Base-by-base conservation (phyloP, 2,888 invertebrate species). In the Limnephilus rhombicus region DNA sequence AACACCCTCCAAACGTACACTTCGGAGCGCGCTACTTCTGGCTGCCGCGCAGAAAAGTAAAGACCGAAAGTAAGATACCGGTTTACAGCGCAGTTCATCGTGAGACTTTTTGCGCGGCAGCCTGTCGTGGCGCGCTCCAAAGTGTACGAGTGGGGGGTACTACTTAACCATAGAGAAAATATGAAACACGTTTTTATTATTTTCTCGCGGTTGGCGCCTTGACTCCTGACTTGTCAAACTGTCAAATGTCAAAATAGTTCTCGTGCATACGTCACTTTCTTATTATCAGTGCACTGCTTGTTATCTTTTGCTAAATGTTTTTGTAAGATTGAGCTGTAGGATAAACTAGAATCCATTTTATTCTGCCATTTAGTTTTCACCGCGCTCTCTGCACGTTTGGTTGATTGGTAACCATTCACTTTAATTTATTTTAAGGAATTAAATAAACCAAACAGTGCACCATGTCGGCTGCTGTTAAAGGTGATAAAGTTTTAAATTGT, bases 381-480 rank as follows among this genome's bases (percentile, higher is more conserved):
- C 24, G 24, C 24, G 24, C 68, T 68, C n/a, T 68, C 68, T 24
- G 24, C 24, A 68, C 68, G 68, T 68, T 68, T 24, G 68, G 24
- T 53, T 53, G 5, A 68, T 68, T n/a, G 68, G 7, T n/a, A 68
- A n/a, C 24, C 68, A 68, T 68, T 24, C 24, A 68, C 68, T 68
- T 68, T 53, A 53, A 53, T 53, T 53, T 53, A 24, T 53, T 53
- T 53, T 68, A 24, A 68, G 9, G 68, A 68, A 68, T 68, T 9
- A n/a, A 68, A n/a, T 68, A 68, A 68, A 68, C 24, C 24, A 68
- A 68, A 68, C 68, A 68, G 68, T 68, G 24, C 68, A 68, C 68
- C 68, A 93, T 93, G 94, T 93, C 92, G 41, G 90, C 92, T 37
- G 93, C 93, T 88, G 93, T 93, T 86, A 93, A 93, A 92, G 93